These are phyloP conservation scores for Neoniphon sammara DNA, from an alignment of 2,797 vertebrate genomes.

Conservation along the genomic window DNA sequence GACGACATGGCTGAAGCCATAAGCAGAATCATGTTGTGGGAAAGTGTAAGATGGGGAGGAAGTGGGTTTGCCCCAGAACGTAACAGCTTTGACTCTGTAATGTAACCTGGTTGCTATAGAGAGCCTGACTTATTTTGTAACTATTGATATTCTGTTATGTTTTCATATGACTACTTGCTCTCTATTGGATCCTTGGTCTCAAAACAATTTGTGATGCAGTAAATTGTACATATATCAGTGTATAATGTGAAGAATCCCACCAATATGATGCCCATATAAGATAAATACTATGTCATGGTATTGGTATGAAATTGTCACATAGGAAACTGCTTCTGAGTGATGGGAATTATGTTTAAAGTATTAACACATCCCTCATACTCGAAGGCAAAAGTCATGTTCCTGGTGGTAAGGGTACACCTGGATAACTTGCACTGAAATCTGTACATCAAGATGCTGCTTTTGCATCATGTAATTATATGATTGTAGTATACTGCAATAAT, in stretches of 20 bases:
- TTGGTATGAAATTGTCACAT: slow-evolving; percentile 51
- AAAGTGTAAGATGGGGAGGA: slow-evolving; percentile 14
- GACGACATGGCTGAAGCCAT: slow-evolving; percentile 48
- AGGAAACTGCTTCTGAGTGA: slow-evolving; percentile 17
- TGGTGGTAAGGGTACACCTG: slow-evolving; percentile 70
- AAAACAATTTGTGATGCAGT: slow-evolving; percentile 72
- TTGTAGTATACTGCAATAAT: slow-evolving; percentile 99
- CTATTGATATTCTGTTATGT: slow-evolving; percentile 57
- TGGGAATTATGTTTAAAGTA: slow-evolving; percentile 40
- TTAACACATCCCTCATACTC: slow-evolving; percentile 46
- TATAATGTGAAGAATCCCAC: slow-evolving; percentile 79
- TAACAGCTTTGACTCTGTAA: slow-evolving; percentile 52
- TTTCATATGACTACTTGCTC: slow-evolving; percentile 70
- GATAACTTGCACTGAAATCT: slow-evolving; percentile 98
- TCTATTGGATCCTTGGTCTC: slow-evolving; percentile 65
- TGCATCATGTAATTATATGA: slow-evolving; percentile 94
- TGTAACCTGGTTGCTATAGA: slow-evolving; percentile 44
- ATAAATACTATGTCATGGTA: slow-evolving; percentile 52
- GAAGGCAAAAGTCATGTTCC: slow-evolving; percentile 64
- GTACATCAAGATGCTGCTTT: slow-evolving; percentile 92
- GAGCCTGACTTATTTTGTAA: slow-evolving; percentile 44
- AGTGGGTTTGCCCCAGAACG: slow-evolving; percentile 24
- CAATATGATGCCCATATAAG: slow-evolving; percentile 59
- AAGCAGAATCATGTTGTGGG: slow-evolving; percentile 49
- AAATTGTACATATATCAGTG: slow-evolving; percentile 77